phyloP scores from a whole-genome alignment of 2,797 vertebrate genomes.

The Notolabrus celidotus region DNA sequence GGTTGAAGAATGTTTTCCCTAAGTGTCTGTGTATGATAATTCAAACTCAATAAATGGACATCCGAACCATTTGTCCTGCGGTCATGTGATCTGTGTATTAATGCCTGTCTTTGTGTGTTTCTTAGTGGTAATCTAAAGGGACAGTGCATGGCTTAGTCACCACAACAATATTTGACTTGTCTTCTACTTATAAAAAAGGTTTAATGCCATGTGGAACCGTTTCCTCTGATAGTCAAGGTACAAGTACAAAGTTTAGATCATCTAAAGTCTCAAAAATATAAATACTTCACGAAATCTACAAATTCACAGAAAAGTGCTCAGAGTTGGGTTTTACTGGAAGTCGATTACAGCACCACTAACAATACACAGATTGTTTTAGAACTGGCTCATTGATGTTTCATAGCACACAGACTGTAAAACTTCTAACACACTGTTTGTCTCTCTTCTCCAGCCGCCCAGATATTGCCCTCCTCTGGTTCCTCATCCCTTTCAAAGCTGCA shows the following conservation, averaged over 20 bases:
- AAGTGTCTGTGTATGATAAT: constrained; percentile 45
- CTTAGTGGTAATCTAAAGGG: background rate
- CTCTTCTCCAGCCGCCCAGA: constrained; percentile 91
- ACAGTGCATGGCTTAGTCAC: too few species aligned
- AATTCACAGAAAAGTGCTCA: background rate
- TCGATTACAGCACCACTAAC: too few species aligned
- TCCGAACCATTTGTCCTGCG: background rate
- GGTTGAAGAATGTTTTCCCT: constrained; percentile 8
- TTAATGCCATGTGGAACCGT: too few species aligned
- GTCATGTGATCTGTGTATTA: constrained; percentile 17
- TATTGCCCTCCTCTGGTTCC: constrained; percentile 88
- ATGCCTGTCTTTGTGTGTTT: background rate
- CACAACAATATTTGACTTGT: too few species aligned
- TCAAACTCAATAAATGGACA: constrained; percentile 68
- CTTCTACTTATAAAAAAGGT: too few species aligned
- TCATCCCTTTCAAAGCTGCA: constrained; percentile 92
- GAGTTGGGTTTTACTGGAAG: background rate
- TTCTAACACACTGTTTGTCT: constrained; percentile 16
- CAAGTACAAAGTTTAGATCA: too few species aligned
- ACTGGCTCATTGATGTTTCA: background rate
- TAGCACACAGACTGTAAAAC: background rate
- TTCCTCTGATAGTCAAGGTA: too few species aligned
- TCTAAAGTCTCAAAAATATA: background rate
- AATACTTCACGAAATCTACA: background rate
- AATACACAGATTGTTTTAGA: background rate